Evolutionary conservation across 2,888 invertebrate genomes (phyloP).

Genomic region (Pristionchus maxplancki): DNA sequence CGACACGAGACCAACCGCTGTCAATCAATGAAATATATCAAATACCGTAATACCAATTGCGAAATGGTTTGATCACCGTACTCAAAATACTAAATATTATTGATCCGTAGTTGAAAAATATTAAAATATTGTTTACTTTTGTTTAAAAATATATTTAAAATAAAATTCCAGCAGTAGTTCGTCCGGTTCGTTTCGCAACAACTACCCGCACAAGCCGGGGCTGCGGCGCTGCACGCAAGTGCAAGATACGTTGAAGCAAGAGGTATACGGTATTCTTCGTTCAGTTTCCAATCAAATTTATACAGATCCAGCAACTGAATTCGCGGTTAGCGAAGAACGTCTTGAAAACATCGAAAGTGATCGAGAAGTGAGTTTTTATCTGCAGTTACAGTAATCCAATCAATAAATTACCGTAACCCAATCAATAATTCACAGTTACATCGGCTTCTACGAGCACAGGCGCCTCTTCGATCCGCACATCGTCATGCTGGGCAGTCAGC

Average conservation of each 20-base stretch:
- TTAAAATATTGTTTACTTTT: not conserved
- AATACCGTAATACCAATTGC: not conserved
- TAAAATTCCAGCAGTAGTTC: not conserved
- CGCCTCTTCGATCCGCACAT: slow-evolving; percentile 96
- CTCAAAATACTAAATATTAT: slow-evolving; percentile 23
- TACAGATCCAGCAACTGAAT: slow-evolving; percentile 82
- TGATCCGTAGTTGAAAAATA: not conserved
- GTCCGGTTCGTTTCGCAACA: slow-evolving; percentile 66
- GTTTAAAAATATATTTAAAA: not conserved
- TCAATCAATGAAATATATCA: not conserved
- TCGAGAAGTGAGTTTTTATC: slow-evolving; percentile 93
- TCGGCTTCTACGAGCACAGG: slow-evolving; percentile 86
- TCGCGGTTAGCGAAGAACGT: slow-evolving; percentile 86
- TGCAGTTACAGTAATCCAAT: not conserved
- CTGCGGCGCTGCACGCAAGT: slow-evolving; percentile 74
- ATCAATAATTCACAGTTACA: slow-evolving; percentile 62
- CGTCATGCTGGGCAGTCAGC: slow-evolving; percentile 88
- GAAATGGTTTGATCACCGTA: not conserved
- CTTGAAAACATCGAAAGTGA: slow-evolving; percentile 92
- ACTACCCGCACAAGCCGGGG: slow-evolving; percentile 72
- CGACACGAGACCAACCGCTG: not conserved
- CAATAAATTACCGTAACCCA: not conserved
- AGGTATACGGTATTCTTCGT: slow-evolving; percentile 77
- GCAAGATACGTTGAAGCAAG: slow-evolving; percentile 82
- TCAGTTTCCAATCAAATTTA: too few species aligned